Conservation (phyloP, 2,113 vertebrate species). For the Prunella himalayana region DNA sequence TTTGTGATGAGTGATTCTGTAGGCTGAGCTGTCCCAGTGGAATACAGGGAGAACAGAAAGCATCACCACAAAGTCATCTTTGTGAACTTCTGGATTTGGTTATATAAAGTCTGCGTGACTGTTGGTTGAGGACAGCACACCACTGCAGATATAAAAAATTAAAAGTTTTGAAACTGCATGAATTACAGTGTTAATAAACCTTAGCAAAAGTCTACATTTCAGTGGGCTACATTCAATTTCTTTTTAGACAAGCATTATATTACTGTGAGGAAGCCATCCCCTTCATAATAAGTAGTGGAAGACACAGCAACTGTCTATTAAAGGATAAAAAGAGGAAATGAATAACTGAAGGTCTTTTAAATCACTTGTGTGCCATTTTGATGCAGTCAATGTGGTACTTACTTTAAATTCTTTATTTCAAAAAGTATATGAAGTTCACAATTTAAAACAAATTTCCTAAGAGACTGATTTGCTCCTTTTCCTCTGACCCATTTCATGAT, state of each 20-base stretch:
- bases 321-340: conserved; percentile 58
- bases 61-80: not conserved
- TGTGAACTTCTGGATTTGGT: not conserved
- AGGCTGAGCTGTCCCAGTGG: not conserved
- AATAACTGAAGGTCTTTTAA: conserved; percentile 63
- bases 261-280: conserved; percentile 19
- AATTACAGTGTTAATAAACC: conserved; percentile 25
- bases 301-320: conserved; percentile 52
- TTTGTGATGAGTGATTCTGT: not conserved
- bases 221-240: conserved; percentile 52
- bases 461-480: conserved; percentile 26
- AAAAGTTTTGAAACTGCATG: not conserved
- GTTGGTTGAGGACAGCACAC: not conserved
- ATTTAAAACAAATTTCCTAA: conserved; percentile 37
- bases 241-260: conserved; percentile 47
- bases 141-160: conserved; percentile 26
- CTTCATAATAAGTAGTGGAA: conserved; percentile 25
- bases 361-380: conserved; percentile 52
- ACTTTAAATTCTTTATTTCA: conserved; percentile 42
- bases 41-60: not conserved
- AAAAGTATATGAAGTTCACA: not conserved
- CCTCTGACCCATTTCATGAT: not conserved
- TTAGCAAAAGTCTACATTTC: conserved; percentile 5
- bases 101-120: not conserved
- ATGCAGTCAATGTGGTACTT: conserved; percentile 43